Base-by-base conservation (phyloP, 2,888 invertebrate genomes). In the Sepiola atlantica region DNA sequence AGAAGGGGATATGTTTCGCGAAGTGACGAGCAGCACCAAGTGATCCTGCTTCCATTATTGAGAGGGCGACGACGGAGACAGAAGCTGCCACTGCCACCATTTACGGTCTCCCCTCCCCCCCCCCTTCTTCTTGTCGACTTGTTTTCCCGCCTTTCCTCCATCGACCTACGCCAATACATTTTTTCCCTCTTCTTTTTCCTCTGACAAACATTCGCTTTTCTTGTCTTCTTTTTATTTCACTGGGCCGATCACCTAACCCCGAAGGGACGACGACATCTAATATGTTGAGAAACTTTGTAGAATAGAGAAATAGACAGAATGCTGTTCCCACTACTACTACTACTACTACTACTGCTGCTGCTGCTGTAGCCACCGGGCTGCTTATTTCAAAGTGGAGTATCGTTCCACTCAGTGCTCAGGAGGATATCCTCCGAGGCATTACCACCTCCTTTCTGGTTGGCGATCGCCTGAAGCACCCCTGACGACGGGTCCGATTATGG, bases 1-100 rank as follows among this genome's bases (percentile, higher is more conserved):
- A 77, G n/a, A 77, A n/a, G 77, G 2, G 61, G 24, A 77, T 45
- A 45, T n/a, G 12, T 77, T 77, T 32, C n/a, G 77, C n/a, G n/a
- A 77, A 77, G n/a, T 77, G 77, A 77, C 77, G 77, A 77, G n/a
- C 77, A 77, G n/a, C 16, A 77, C 77, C 77, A 77, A 77, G n/a
- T 77, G 77, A 77, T 77, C 77, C 32, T n/a, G 77, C n/a, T n/a
- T 77, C 77, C 77, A 77, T 77, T 77, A n/a, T 77, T 77, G n/a
- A n/a, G n/a, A 32, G 4, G 32, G 77, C 14, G 77, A n/a, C 28
- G 61, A 12, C 61, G 77, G 77, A 28, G 14, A 8, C 77, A n/a
- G 77, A 4, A 14, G n/a, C 12, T n/a, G 77, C 77, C n/a, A n/a
- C 28, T 3, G 61, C 18, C n/a, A 21, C 77, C n/a, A n/a, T n/a